Percentiles rank a stretch among this genome's conserved stretches.
Conservation (phyloP, 1,140 invertebrate genomes). For the Drosophila guanche region DNA sequence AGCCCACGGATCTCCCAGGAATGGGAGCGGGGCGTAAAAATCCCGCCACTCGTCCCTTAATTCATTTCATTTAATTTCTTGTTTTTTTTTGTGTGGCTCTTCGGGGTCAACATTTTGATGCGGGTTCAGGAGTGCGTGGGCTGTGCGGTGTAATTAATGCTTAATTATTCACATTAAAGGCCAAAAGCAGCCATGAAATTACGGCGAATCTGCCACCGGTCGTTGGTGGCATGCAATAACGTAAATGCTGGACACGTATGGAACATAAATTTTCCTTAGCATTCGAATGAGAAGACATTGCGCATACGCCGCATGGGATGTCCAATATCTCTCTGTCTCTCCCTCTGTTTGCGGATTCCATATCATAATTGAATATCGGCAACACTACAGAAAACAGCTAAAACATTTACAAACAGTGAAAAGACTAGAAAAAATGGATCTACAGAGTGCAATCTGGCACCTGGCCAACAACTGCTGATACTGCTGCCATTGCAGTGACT, state of each 20-base stretch:
- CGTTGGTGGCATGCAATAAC: slow-evolving; percentile 37
- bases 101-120: slow-evolving; percentile 9
- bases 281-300: slow-evolving; percentile 58
- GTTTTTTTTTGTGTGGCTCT: too few relatives aligned
- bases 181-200: slow-evolving; percentile 70
- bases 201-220: slow-evolving; percentile 27
- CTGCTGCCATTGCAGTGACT: slow-evolving; percentile 39
- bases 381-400: slow-evolving; percentile 31
- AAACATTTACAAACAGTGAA: slow-evolving; percentile 19
- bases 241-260: slow-evolving; percentile 65
- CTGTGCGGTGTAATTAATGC: slow-evolving; percentile 76
- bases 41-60: not conserved
- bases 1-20: slow-evolving; percentile 16
- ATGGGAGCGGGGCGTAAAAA: slow-evolving; percentile 49
- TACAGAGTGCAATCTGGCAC: slow-evolving; percentile 64
- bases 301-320: slow-evolving; percentile 46
- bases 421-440: slow-evolving; percentile 9
- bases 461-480: slow-evolving; percentile 50
- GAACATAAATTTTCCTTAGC: slow-evolving; percentile 73
- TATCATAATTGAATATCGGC: slow-evolving; percentile 69
- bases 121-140: not conserved
- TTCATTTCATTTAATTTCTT: slow-evolving; percentile 24
- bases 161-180: slow-evolving; percentile 82
- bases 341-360: not conserved
- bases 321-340: not conserved